phyloP scores from a whole-genome alignment of 2,797 vertebrate species.

The Rhadinocentrus ornatus region DNA sequence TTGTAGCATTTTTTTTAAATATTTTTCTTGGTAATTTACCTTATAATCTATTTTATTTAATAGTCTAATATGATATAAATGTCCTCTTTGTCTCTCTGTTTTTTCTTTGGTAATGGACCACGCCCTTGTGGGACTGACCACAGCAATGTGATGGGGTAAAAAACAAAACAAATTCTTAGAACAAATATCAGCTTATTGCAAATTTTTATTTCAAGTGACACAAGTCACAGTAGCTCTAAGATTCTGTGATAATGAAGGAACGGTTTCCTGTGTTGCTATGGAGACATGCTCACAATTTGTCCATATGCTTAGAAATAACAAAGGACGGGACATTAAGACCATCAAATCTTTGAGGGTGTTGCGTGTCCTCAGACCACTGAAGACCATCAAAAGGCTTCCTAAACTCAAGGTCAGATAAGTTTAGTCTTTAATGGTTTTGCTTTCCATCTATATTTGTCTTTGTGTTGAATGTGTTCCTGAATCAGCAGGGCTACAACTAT shows the following conservation, averaged over 20 bases:
- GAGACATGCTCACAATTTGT: conserved; percentile 10
- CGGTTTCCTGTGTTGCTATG: background rate
- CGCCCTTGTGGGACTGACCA: conserved; percentile 60
- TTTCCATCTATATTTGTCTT: background rate
- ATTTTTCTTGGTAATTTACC: conserved; percentile 23
- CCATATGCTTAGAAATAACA: conserved; percentile 86
- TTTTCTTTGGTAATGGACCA: conserved; percentile 59
- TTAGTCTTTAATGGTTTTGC: background rate
- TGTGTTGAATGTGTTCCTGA: too few species aligned
- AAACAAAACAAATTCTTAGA: conserved; percentile 18
- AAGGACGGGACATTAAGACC: conserved; percentile 98
- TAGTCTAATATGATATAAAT: conserved; percentile 15
- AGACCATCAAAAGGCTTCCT: conserved; percentile 97
- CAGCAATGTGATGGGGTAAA: conserved; percentile 88
- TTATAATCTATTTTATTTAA: conserved; percentile 27
- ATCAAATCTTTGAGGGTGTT: conserved; percentile 97
- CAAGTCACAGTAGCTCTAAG: background rate
- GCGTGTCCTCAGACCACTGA: conserved; percentile 93
- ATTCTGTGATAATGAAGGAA: too few species aligned
- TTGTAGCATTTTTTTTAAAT: too few species aligned
- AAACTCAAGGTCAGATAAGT: conserved; percentile 91
- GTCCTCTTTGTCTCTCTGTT: conserved; percentile 58
- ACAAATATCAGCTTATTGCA: background rate
- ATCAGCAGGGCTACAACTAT: too few species aligned
- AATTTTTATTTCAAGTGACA: background rate